A percentile compares a stretch with the other conserved stretches of the same genome.
Conservation (phyloP, 2,797 vertebrate species). For the Balearica regulorum region DNA sequence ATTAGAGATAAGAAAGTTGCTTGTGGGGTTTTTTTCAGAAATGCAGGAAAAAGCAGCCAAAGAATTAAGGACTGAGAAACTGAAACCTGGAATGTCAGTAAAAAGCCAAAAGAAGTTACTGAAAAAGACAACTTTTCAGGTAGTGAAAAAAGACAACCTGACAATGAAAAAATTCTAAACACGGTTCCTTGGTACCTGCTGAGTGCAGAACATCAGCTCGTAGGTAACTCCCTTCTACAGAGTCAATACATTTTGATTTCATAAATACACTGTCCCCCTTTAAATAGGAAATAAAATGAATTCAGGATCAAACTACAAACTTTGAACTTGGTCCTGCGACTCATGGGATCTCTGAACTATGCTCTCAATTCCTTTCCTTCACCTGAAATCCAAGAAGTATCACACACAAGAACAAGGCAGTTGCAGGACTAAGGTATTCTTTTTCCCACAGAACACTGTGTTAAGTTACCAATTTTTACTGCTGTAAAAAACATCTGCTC, state of each 20-base stretch:
- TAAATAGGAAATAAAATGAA: background rate
- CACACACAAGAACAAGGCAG: background rate
- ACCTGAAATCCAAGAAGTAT: background rate
- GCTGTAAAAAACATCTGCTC: background rate
- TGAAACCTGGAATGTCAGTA: background rate
- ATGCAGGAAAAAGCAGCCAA: background rate
- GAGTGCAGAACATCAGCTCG: background rate
- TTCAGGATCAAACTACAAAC: background rate
- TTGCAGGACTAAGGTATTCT: background rate
- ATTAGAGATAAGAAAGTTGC: background rate
- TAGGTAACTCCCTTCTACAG: background rate
- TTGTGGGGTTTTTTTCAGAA: background rate
- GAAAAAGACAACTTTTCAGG: background rate
- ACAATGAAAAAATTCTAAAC: background rate
- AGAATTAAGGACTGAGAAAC: background rate
- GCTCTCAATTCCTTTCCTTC: background rate
- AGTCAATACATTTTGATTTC: background rate
- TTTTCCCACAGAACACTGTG: background rate
- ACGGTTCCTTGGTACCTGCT: background rate
- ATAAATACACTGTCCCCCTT: background rate
- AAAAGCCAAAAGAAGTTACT: background rate
- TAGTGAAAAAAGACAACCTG: fast-evolving
- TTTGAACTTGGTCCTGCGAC: background rate
- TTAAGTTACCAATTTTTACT: background rate
- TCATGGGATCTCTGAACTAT: background rate